Base-by-base conservation (phyloP, 2,797 vertebrate species). In the Leucoraja ocellata region DNA sequence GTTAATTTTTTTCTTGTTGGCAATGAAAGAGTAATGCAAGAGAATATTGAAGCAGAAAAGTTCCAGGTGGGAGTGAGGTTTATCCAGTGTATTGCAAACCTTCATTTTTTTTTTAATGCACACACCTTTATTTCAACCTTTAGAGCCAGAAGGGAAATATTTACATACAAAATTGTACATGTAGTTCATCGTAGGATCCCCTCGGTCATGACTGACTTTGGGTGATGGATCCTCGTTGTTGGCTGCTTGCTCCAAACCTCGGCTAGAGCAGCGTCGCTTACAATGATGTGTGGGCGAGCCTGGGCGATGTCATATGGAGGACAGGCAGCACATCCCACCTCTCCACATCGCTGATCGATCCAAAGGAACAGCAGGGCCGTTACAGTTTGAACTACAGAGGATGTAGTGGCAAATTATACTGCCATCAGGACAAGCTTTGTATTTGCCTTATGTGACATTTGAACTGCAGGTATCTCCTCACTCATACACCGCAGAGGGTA, bases 401-500 rank as follows among this genome's bases (percentile, higher is more conserved):
- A 54, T 54, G 46, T 54, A 54, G 71, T 92, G 90, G 90, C 71
- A 92, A 92, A 92, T 76, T 76, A 76, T 71, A 92, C 46, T 23
- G 23, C 71, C 73, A 92, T 74, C 71, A 74, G 71, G 74, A 28
- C 90, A 54, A 63, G 36, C 28, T 92, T 92, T 74, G 39, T 92
- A 76, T 92, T 92, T 92, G 39, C 71, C 58, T 73, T 21, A 92
- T 76, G 39, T 92, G 54, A 39, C 39, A 39, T 91, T 71, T 91
- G 32, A 73, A 28, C 36, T 91, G 68, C 88, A 91, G 21, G 65
- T 18, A 91, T 23, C 5, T 21, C 39, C 54, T 13, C 2, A 65
- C 39, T 39, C 23, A n/a, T 7, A 32, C 32, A 32, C 32, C 32
- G 32, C 32, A 32, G 32, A 32, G 32, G 32, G 32, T 32, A 32